A percentile compares a stretch with the other conserved stretches of the same genome.
Evolutionary conservation across 37 sponge, comb jelly and placozoan genomes (phyloP).

Genomic region (Hexactinellida sp.): DNA sequence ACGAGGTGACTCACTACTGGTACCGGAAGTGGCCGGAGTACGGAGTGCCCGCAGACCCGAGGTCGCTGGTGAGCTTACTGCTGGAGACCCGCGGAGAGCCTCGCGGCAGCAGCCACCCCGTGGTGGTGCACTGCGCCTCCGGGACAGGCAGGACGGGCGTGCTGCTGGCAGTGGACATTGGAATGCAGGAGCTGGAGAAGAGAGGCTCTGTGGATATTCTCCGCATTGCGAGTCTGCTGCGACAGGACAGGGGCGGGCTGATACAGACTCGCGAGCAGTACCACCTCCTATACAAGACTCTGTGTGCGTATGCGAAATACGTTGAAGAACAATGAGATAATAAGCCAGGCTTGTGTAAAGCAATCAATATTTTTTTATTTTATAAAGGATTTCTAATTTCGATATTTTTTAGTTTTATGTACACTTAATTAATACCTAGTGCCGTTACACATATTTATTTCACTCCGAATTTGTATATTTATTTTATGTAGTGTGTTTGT

Average conservation of each 20-base stretch:
- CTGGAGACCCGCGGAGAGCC: neutral
- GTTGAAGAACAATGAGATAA: neutral
- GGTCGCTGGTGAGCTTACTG: neutral
- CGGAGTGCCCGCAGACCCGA: neutral
- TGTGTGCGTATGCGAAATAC: neutral
- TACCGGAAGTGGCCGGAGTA: slow-evolving; percentile 20
- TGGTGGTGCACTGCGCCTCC: slow-evolving; percentile 12
- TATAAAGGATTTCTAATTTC: too few relatives aligned
- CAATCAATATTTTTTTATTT: too few relatives aligned
- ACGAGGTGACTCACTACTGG: slow-evolving; percentile 20
- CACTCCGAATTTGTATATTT: too few relatives aligned
- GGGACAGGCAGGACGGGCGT: slow-evolving; percentile 29
- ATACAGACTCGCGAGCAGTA: slow-evolving; percentile 45
- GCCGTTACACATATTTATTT: too few relatives aligned
- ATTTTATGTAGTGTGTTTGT: too few relatives aligned
- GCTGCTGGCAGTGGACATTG: slow-evolving; percentile 22
- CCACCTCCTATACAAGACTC: neutral
- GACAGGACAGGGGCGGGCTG: slow-evolving; percentile 67
- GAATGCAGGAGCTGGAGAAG: slow-evolving; percentile 28
- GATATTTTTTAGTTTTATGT: too few relatives aligned
- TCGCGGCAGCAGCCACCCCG: neutral
- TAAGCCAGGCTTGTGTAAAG: too few relatives aligned
- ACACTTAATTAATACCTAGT: too few relatives aligned
- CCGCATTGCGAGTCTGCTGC: slow-evolving; percentile 41
- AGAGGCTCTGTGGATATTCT: slow-evolving; percentile 56